Conservation (phyloP, 1,140 invertebrate species). For the Aphelenchoides besseyi region DNA sequence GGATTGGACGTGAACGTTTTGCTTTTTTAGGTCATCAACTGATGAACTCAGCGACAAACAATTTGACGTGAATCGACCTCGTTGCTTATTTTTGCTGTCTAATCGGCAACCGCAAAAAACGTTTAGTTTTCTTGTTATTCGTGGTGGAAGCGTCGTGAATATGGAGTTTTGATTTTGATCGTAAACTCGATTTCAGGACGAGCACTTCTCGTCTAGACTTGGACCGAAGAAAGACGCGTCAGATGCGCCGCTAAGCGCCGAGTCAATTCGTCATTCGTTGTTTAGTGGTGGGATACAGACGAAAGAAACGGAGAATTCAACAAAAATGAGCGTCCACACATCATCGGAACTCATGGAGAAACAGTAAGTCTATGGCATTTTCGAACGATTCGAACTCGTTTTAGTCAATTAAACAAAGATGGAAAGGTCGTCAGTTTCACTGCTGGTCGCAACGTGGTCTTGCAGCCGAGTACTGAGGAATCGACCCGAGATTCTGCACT, state of each 20-base stretch:
- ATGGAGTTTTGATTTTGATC: too few species aligned
- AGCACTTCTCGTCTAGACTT: not conserved
- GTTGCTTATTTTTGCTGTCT: too few species aligned
- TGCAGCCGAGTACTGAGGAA: not conserved
- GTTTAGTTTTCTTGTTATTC: too few species aligned
- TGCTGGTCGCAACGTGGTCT: conserved; percentile 13
- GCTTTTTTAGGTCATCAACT: too few species aligned
- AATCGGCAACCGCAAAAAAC: too few species aligned
- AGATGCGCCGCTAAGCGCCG: not conserved
- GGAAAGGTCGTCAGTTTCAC: conserved; percentile 1
- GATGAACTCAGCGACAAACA: too few species aligned
- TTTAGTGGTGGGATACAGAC: not conserved
- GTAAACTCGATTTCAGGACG: not conserved
- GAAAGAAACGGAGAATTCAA: not conserved
- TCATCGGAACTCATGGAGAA: not conserved
- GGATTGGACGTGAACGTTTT: too few species aligned
- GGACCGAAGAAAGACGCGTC: not conserved
- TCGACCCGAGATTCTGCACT: not conserved
- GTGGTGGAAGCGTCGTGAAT: too few species aligned
- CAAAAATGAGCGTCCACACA: not conserved
- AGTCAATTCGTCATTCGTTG: not conserved
- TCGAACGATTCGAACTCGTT: not conserved
- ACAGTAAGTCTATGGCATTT: not conserved
- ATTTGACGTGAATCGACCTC: too few species aligned
- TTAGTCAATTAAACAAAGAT: not conserved